These are phyloP conservation scores for Acanthosepion esculentum DNA, from an alignment of 2,888 invertebrate species.

Conservation along the genomic window DNA sequence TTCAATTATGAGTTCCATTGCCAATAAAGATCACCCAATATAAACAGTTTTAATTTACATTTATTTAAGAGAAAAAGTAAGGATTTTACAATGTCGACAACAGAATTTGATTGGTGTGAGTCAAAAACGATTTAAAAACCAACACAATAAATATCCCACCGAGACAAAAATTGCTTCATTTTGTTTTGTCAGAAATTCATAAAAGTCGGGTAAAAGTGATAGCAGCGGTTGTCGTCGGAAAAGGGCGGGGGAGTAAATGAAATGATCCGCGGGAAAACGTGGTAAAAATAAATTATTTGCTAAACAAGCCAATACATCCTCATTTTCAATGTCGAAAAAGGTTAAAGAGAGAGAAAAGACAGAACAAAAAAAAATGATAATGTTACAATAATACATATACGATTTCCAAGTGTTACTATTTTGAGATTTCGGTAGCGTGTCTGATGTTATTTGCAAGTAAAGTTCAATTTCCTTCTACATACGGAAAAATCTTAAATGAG, in stretches of 20 bases:
- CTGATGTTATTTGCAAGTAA: neutral
- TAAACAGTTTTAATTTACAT: neutral
- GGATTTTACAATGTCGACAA: neutral
- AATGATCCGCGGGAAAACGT: neutral
- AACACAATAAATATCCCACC: neutral
- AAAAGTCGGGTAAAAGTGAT: neutral
- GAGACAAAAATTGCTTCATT: neutral
- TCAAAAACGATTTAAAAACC: neutral
- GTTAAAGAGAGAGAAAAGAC: neutral
- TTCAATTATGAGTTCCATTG: neutral
- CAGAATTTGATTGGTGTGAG: neutral
- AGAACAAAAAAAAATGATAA: neutral
- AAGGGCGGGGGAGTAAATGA: neutral
- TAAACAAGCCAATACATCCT: neutral
- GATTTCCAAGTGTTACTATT: slow-evolving; percentile 33
- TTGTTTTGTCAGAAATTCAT: neutral
- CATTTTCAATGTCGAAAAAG: neutral
- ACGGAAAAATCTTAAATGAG: neutral
- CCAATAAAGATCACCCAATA: neutral
- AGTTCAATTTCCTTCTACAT: neutral
- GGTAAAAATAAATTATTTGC: neutral
- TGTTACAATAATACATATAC: neutral
- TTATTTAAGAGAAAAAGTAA: neutral
- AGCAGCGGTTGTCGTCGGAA: neutral
- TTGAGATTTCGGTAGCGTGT: neutral